Conservation (phyloP, 2,797 vertebrate genomes). For the Onychomys arenicola region DNA sequence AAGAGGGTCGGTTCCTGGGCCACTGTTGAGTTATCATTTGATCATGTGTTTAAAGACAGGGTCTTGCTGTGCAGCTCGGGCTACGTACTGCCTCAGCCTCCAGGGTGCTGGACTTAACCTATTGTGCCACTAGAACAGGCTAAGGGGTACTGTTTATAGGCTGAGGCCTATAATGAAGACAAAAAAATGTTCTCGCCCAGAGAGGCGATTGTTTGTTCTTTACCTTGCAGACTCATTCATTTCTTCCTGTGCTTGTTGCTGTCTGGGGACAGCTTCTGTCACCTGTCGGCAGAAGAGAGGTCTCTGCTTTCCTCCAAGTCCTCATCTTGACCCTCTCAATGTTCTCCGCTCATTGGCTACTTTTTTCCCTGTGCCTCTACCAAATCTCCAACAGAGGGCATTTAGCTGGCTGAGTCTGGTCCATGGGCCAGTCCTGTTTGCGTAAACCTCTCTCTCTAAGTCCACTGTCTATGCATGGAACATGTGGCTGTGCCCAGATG, state of each 20-base stretch:
- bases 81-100: background rate
- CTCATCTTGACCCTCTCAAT: background rate
- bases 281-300: background rate
- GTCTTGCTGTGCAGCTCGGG: background rate
- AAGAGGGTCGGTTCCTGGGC: slow-evolving; percentile 74
- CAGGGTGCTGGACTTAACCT: background rate
- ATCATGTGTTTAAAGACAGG: background rate
- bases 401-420: background rate
- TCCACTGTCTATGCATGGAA: background rate
- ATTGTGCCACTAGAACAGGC: background rate
- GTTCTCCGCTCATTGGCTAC: background rate
- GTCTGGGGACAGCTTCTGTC: background rate
- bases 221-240: background rate
- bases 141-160: background rate
- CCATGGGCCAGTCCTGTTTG: background rate
- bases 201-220: background rate
- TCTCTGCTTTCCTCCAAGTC: background rate
- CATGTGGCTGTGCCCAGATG: background rate
- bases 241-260: background rate
- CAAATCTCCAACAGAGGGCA: background rate
- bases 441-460: background rate
- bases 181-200: background rate
- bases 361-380: background rate
- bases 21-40: background rate
- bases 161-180: background rate